Percentiles rank a stretch among this genome's conserved stretches.
Evolutionary conservation across 2,113 vertebrate species (phyloP).

Genomic region (Phaethon lepturus): DNA sequence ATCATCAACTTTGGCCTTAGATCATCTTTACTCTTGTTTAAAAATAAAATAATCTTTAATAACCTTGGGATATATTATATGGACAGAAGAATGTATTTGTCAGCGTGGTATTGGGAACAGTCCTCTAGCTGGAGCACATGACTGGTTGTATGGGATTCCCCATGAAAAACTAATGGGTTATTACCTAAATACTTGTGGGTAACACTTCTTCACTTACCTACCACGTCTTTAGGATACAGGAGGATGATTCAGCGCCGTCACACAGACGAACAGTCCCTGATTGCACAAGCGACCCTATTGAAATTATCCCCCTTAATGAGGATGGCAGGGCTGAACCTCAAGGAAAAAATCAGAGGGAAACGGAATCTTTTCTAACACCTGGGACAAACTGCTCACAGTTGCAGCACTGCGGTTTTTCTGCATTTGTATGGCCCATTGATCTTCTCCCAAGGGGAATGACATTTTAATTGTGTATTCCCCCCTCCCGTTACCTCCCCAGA

Average conservation of each 20-base stretch:
- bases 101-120: background rate
- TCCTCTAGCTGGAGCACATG: background rate
- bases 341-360: background rate
- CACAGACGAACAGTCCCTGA: background rate
- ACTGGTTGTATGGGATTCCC: background rate
- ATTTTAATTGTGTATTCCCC: background rate
- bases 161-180: background rate
- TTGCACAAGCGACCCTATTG: accelerated
- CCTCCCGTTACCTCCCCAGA: background rate
- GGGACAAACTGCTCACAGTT: background rate
- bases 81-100: background rate
- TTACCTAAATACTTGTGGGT: too few relatives aligned
- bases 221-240: too few relatives aligned
- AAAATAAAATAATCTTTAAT: background rate
- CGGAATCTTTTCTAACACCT: background rate
- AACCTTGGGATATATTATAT: too few relatives aligned
- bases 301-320: background rate
- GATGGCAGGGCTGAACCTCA: background rate
- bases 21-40: background rate
- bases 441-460: background rate
- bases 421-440: background rate
- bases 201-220: background rate
- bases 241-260: too few relatives aligned
- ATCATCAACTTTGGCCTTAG: background rate
- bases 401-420: background rate